These are phyloP conservation scores for Antitype chi DNA, from an alignment of 2,888 invertebrate genomes.

Conservation along the genomic window DNA sequence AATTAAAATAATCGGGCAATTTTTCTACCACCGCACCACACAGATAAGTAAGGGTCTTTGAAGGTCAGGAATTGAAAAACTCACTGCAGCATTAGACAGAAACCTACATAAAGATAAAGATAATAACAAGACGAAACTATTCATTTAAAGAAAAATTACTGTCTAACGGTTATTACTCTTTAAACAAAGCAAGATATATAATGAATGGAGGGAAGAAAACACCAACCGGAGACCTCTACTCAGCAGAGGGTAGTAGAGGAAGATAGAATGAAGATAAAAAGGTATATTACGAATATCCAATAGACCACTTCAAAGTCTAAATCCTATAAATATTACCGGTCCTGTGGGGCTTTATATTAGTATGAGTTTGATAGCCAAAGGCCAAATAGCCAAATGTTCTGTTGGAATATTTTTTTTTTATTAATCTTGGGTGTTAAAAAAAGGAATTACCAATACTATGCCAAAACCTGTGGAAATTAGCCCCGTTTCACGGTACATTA, in stretches of 20 bases:
- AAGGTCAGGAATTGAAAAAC: neutral
- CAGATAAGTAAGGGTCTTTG: neutral
- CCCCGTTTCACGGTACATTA: too few relatives aligned
- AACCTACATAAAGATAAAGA: neutral
- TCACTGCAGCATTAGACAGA: neutral
- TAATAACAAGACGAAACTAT: neutral
- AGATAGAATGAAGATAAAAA: neutral
- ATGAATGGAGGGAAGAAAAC: neutral
- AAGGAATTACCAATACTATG: too few relatives aligned
- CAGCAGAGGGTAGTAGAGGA: neutral
- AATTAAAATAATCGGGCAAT: neutral
- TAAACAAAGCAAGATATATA: neutral
- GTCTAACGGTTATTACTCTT: neutral
- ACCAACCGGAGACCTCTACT: neutral
- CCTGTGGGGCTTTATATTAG: too few relatives aligned
- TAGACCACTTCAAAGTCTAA: neutral
- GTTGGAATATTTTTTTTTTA: too few relatives aligned
- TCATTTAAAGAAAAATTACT: neutral
- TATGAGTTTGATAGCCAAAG: too few relatives aligned
- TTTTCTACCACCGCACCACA: neutral
- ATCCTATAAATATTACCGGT: conserved; percentile 30
- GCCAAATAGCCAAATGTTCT: too few relatives aligned
- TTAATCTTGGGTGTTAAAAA: too few relatives aligned
- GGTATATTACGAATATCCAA: neutral
- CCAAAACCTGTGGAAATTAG: too few relatives aligned